phyloP scores from a whole-genome alignment of 2,888 invertebrate genomes.

The Sarcophaga rosellei region DNA sequence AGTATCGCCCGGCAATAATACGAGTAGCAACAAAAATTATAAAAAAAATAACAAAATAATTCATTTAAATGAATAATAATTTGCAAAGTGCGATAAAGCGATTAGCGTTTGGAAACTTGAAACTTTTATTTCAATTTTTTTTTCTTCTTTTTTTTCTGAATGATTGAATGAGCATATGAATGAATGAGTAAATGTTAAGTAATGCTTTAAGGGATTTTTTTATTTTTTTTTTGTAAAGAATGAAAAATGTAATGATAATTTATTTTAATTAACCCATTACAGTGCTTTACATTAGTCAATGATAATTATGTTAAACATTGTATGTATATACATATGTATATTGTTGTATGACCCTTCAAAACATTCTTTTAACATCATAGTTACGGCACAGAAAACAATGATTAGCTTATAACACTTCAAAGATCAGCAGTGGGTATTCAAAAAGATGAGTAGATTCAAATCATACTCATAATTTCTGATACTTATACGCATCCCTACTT shows the following conservation, averaged over 20 bases:
- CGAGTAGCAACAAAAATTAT: conserved; percentile 21
- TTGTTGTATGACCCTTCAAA: too few species aligned
- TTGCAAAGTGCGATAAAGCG: conserved; percentile 64
- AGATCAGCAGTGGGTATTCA: too few species aligned
- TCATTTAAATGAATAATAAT: conserved; percentile 61
- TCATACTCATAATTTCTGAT: too few species aligned
- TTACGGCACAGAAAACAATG: too few species aligned
- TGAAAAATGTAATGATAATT: not conserved
- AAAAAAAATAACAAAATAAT: conserved; percentile 6
- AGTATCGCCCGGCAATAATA: not conserved
- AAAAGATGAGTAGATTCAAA: too few species aligned
- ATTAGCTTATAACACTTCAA: too few species aligned
- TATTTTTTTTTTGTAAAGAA: not conserved
- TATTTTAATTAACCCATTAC: conserved; percentile 7
- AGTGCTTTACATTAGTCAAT: not conserved
- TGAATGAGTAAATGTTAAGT: conserved; percentile 3
- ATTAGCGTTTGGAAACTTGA: conserved; percentile 59
- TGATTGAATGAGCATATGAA: not conserved
- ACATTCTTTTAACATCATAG: too few species aligned
- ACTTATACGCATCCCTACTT: too few species aligned
- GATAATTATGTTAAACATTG: too few species aligned
- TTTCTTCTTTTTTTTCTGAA: too few species aligned
- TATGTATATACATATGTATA: too few species aligned
- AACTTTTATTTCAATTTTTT: not conserved
- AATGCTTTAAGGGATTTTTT: not conserved